Evolutionary conservation across 1,140 invertebrate species (phyloP).

Genomic region (Neodiprion fabricii): DNA sequence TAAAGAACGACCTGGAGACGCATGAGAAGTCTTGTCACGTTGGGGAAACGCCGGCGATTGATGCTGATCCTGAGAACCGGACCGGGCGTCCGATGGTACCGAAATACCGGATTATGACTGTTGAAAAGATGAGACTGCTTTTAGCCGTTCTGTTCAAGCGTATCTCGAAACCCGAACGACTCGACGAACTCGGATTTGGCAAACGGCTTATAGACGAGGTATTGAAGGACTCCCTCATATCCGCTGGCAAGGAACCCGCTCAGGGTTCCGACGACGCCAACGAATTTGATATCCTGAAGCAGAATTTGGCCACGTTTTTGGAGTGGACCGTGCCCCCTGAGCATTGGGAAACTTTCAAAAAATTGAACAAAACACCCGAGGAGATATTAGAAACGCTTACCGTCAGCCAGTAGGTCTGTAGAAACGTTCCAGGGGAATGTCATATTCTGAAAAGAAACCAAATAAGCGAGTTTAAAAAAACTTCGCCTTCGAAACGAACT

Average conservation of each 20-base stretch:
- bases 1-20: slow-evolving; percentile 73
- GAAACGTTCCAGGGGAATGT: background rate
- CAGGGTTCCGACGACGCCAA: slow-evolving; percentile 47
- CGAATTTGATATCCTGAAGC: slow-evolving; percentile 68
- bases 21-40: slow-evolving; percentile 66
- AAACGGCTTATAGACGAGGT: slow-evolving; percentile 84
- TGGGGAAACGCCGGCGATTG: slow-evolving; percentile 46
- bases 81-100: slow-evolving; percentile 64
- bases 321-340: slow-evolving; percentile 82
- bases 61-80: slow-evolving; percentile 62
- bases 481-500: background rate
- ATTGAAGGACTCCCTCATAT: slow-evolving; percentile 76
- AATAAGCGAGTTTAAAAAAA: background rate
- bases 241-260: slow-evolving; percentile 73
- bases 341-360: slow-evolving; percentile 77
- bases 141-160: slow-evolving; percentile 81
- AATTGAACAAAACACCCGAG: slow-evolving; percentile 76
- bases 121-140: slow-evolving; percentile 78
- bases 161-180: slow-evolving; percentile 78
- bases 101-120: slow-evolving; percentile 62
- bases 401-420: slow-evolving; percentile 38
- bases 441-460: background rate
- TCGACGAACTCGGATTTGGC: slow-evolving; percentile 80
- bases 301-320: slow-evolving; percentile 78
- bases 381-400: slow-evolving; percentile 80